Base-by-base conservation (phyloP, 2,888 invertebrate species). In the Mimachlamys varia region DNA sequence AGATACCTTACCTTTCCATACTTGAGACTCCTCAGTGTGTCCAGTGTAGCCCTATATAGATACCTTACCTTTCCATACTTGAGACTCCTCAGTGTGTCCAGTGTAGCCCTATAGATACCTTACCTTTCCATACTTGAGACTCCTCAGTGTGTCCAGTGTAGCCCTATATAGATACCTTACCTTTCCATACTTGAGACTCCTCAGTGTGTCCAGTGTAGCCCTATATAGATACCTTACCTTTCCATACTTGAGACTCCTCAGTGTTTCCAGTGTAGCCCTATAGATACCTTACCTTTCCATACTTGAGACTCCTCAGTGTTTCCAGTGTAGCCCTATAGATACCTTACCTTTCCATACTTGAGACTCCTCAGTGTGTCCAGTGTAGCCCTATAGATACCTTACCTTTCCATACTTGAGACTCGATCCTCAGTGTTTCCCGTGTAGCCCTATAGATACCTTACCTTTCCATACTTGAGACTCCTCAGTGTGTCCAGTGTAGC, bases 91-190 rank as follows among this genome's bases (percentile, higher is more conserved):
- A 0, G 99, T 99, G 96, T 99, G 99, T n/a, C n/a, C n/a, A n/a
- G n/a, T n/a, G n/a, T n/a, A n/a, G n/a, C n/a, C n/a, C n/a, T n/a
- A n/a, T n/a, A n/a, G n/a, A 12, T 37, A 27, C 22, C 37, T 89
- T 76, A 98, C 98, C 97, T 99, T 99, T 91, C 99, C 99, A 97
- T 99, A 99, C 96, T 99, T 99, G 91, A 99, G 97, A 97, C 99
- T 99, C 96, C 99, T 98, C n/a, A 0, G 99, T 99, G 96, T 99
- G 99, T n/a, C n/a, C n/a, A n/a, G n/a, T n/a, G n/a, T n/a, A n/a
- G n/a, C n/a, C n/a, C n/a, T n/a, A n/a, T n/a, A n/a, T n/a, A n/a
- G n/a, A 12, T 37, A 27, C 22, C 37, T 89, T 76, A 98, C 98
- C 97, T 99, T 99, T 91, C 99, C 99, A 97, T 99, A 99, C 96